Base-by-base conservation (phyloP, 2,113 vertebrate species). In the Paratilapia polleni region DNA sequence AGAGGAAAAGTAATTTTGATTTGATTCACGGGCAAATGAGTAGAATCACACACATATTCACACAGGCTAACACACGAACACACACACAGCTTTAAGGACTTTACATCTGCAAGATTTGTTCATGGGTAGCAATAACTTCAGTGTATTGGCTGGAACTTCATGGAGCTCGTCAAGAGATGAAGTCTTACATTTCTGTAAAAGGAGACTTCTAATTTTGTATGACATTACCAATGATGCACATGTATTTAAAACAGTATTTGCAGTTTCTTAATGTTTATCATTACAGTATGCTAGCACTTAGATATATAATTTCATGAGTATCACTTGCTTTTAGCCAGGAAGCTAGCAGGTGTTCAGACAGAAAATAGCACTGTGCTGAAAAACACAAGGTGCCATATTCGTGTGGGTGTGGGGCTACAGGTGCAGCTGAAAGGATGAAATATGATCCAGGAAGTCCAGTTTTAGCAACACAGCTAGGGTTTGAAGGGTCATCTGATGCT, bases 1-100 rank as follows among this genome's bases (percentile, higher is more conserved):
- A 81, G 82, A 85, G 78, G 78, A 90, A 84, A 74, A 87, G 88
- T 89, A 43, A 88, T 92, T 88, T 82, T 81, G 73, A 93, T 94
- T 89, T 88, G 79, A 93, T 94, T 94, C 80, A 90, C 66, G 84
- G 78, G 70, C 85, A 88, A 88, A 92, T 87, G 73, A 91, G 83
- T 81, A 75, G 78, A 84, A 58, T 78, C 9, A 54, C 15, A 20
- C 41, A 7, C 12, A n/a, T 17, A 58, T 22, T 47, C 34, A 68
- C 11, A 14, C 12, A 14, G 12, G 11, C 43, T 4, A 13, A 14
- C 43, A 47, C 12, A 47, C 43, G 6, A 13, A 15, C 77, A 57
- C 60, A 38, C 7, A 79, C 36, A 10, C 1, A 66, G 57, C 61
- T 74, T 77, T 75, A 76, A 68, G 78, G 84, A 82, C 91, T 86